Evolutionary conservation across 1,140 invertebrate genomes (phyloP).

Genomic region (Lineus longissimus): DNA sequence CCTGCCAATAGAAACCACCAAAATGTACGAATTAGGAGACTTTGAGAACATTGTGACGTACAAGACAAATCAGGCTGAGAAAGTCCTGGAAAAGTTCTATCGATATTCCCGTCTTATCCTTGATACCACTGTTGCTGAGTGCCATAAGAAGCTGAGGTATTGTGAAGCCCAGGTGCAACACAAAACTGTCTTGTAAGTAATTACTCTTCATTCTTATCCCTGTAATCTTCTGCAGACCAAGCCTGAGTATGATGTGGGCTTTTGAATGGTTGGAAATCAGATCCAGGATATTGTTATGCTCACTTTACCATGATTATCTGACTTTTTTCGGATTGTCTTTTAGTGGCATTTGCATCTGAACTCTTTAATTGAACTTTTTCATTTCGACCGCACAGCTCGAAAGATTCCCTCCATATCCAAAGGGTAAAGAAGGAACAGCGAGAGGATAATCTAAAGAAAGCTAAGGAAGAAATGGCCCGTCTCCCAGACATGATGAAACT

Average conservation of each 20-base stretch:
- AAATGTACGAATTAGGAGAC: too few species aligned
- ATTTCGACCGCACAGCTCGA: constrained; percentile 31
- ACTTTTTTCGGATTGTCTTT: neutral
- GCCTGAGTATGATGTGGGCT: too few species aligned
- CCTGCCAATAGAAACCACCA: constrained; percentile 38
- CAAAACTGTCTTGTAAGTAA: constrained; percentile 48
- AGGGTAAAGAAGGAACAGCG: constrained; percentile 44
- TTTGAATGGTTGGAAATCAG: too few species aligned
- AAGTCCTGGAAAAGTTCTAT: constrained; percentile 47
- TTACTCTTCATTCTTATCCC: too few species aligned
- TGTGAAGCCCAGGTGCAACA: constrained; percentile 49
- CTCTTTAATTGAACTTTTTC: neutral
- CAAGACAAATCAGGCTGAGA: constrained; percentile 44
- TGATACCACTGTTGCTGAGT: constrained; percentile 42
- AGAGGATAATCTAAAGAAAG: constrained; percentile 39
- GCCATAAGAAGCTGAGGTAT: constrained; percentile 39
- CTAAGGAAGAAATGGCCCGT: constrained; percentile 42
- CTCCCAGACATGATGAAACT: constrained; percentile 49
- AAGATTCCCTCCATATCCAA: constrained; percentile 48
- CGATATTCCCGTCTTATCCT: constrained; percentile 39
- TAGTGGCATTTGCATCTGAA: neutral
- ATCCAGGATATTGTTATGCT: neutral
- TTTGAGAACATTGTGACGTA: constrained; percentile 46
- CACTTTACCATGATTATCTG: too few species aligned
- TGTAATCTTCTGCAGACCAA: too few species aligned